These are phyloP conservation scores for Harpagifer antarcticus DNA, from an alignment of 2,797 vertebrate genomes.

Conservation along the genomic window DNA sequence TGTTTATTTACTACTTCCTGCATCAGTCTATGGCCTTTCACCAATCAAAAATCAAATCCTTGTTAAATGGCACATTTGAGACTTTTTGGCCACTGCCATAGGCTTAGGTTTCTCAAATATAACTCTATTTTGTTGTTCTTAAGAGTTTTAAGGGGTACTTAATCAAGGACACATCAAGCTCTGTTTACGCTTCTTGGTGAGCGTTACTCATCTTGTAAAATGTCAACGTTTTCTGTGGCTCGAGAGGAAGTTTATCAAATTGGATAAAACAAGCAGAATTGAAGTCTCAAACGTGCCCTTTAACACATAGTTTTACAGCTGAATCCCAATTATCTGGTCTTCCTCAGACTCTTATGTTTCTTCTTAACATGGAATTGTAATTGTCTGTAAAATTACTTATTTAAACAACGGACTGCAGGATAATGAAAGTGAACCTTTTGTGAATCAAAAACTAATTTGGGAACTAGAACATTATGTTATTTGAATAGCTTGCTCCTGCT, in stretches of 20 bases:
- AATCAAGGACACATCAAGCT: not conserved
- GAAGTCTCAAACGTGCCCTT: slow-evolving; percentile 35
- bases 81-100: slow-evolving; percentile 7
- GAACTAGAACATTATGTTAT: not conserved
- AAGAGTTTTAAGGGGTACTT: slow-evolving; percentile 11
- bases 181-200: not conserved
- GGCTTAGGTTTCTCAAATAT: slow-evolving; percentile 20
- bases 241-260: not conserved
- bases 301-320: slow-evolving; percentile 38
- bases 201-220: not conserved
- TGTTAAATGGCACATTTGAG: slow-evolving; percentile 47
- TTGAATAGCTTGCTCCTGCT: not conserved
- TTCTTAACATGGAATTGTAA: not conserved
- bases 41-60: slow-evolving; percentile 24
- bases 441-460: slow-evolving; percentile 1
- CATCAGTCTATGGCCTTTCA: slow-evolving; percentile 42
- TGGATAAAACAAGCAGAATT: not conserved
- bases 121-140: slow-evolving; percentile 14
- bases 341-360: slow-evolving; percentile 16
- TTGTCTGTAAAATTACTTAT: not conserved
- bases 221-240: not conserved
- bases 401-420: not conserved
- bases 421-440: not conserved
- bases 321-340: slow-evolving; percentile 38
- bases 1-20: slow-evolving; percentile 56